A percentile compares a stretch with the other conserved stretches of the same genome.
These are phyloP conservation scores for Entomobrya multifasciata DNA, from an alignment of 2,888 invertebrate species.

Conservation along the genomic window DNA sequence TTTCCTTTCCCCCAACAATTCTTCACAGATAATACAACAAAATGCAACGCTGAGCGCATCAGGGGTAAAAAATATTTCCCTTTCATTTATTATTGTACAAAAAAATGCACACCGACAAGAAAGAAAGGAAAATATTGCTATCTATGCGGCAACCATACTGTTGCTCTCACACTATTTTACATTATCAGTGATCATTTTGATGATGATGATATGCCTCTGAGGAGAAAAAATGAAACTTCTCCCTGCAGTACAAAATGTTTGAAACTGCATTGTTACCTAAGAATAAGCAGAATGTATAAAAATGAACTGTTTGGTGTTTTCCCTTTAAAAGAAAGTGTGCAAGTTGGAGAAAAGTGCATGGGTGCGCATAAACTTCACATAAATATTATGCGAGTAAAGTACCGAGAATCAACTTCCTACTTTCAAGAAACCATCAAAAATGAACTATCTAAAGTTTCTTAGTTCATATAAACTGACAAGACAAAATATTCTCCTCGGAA, in stretches of 20 bases:
- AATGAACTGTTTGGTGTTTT: slow-evolving; percentile 1
- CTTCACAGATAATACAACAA: not conserved
- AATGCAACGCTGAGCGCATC: slow-evolving; percentile 8
- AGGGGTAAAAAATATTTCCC: not conserved
- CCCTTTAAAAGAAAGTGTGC: slow-evolving; percentile 1
- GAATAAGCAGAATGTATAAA: not conserved
- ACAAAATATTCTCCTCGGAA: no score
- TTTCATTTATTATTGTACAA: no score
- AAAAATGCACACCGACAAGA: no score
- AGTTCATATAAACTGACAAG: slow-evolving; percentile 42
- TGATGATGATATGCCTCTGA: slow-evolving; percentile 43
- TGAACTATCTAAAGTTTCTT: not conserved
- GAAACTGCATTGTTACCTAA: not conserved
- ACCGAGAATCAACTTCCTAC: slow-evolving; percentile 27
- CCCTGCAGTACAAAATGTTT: slow-evolving; percentile 4
- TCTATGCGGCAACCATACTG: slow-evolving; percentile 34
- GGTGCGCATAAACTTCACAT: slow-evolving; percentile 49
- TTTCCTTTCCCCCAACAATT: slow-evolving; percentile 34
- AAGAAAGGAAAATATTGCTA: no score
- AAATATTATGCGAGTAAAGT: slow-evolving; percentile 21
- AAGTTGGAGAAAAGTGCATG: slow-evolving; percentile 38
- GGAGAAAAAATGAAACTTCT: slow-evolving; percentile 44
- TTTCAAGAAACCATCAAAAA: no score
- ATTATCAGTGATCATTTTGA: no score
- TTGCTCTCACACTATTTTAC: slow-evolving; percentile 38